Evolutionary conservation across 1,140 invertebrate species (phyloP).

Genomic region (Tetraneura akinire): DNA sequence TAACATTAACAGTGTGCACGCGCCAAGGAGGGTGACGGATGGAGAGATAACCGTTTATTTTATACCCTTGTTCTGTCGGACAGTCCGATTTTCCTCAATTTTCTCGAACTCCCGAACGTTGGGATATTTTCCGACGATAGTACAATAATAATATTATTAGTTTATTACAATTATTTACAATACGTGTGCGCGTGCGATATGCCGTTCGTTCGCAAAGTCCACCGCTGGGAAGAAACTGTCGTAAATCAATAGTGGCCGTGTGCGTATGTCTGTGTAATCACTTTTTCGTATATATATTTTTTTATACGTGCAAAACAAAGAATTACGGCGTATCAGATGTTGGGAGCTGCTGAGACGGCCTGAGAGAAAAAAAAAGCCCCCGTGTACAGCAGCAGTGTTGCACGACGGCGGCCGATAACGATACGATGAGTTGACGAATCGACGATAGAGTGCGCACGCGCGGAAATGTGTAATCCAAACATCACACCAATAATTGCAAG

Average conservation of each 20-base stretch:
- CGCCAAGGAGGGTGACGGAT: background rate
- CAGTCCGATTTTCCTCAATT: too few species aligned
- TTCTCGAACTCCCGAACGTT: too few species aligned
- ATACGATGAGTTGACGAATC: background rate
- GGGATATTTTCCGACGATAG: too few species aligned
- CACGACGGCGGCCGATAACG: background rate
- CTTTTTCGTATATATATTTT: background rate
- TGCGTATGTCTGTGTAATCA: background rate
- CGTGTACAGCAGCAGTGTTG: background rate
- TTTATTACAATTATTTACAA: too few species aligned
- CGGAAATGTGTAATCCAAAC: too few species aligned
- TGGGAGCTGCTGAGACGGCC: too few species aligned
- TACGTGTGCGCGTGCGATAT: background rate
- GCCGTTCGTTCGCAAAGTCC: background rate
- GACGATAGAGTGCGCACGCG: background rate
- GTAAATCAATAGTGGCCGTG: constrained; percentile 7
- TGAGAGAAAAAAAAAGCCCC: background rate
- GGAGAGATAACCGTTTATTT: background rate
- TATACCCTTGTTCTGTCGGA: background rate
- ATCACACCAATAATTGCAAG: too few species aligned
- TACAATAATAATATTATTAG: too few species aligned
- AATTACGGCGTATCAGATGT: background rate
- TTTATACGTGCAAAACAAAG: background rate
- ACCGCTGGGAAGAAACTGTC: background rate
- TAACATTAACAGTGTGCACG: too few species aligned